These are phyloP conservation scores for Gracilinanus agilis DNA, from an alignment of 2,113 vertebrate species.

Conservation along the genomic window DNA sequence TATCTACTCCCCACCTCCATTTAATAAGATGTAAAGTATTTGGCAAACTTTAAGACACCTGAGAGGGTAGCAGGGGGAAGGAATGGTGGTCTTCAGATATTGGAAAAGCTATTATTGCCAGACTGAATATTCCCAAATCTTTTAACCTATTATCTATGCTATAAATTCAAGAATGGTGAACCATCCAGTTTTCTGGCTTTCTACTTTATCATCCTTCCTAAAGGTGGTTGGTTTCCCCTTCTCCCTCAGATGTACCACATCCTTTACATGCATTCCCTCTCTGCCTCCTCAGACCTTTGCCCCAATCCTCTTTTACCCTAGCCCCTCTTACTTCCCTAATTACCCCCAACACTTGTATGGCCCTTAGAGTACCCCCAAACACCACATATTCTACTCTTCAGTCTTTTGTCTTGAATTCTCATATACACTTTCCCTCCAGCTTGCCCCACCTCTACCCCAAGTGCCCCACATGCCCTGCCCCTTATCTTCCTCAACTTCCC, in stretches of 20 bases:
- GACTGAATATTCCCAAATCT: not conserved
- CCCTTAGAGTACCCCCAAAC: not conserved
- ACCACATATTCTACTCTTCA: not conserved
- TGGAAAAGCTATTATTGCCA: not conserved
- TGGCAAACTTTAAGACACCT: not conserved
- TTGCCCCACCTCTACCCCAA: not conserved
- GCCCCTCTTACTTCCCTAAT: not conserved
- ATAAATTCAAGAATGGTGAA: not conserved
- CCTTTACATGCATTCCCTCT: not conserved
- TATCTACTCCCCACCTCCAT: not conserved
- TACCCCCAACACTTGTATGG: not conserved
- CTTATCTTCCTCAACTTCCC: not conserved
- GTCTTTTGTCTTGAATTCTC: not conserved
- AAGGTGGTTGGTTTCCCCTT: not conserved
- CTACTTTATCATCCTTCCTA: not conserved
- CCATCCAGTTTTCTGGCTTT: not conserved
- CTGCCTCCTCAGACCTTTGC: not conserved
- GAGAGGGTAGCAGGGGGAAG: not conserved
- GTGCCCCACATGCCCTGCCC: not conserved
- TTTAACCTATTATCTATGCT: not conserved
- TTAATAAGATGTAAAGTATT: not conserved
- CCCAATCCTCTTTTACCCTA: not conserved
- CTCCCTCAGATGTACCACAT: not conserved
- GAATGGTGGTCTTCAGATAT: no score
- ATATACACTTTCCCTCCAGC: not conserved